Conservation (phyloP, 2,113 vertebrate genomes). For the Alligator sinensis region DNA sequence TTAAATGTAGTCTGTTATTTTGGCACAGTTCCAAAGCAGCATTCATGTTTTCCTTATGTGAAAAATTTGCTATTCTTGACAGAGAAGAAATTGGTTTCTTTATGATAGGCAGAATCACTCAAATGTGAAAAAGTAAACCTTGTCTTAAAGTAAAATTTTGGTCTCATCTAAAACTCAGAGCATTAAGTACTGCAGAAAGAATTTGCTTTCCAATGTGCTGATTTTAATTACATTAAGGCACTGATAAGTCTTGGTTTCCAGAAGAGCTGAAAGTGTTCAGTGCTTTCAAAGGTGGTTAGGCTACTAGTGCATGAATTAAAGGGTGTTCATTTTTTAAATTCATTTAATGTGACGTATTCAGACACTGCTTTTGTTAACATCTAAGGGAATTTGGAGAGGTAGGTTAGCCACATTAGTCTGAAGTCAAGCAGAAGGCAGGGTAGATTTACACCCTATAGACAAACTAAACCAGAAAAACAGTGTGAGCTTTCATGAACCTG, state of each 20-base stretch:
- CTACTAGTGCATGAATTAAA: background rate
- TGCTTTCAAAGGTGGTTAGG: background rate
- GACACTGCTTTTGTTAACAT: background rate
- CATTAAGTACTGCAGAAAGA: background rate
- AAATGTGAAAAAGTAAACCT: too few species aligned
- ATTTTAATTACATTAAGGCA: background rate
- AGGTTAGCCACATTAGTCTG: background rate
- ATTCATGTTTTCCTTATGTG: constrained; percentile 11
- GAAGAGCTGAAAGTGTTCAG: background rate
- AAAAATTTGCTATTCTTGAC: constrained; percentile 6
- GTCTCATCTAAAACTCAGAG: background rate
- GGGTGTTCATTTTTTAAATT: background rate
- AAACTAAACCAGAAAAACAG: too few species aligned
- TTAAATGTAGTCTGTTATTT: background rate
- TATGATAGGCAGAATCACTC: background rate
- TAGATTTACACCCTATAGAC: too few species aligned
- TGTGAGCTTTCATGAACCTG: too few species aligned
- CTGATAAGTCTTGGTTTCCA: background rate
- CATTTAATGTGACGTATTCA: background rate
- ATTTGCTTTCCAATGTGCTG: background rate
- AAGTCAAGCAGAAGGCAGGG: too few species aligned
- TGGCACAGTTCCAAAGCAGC: constrained; percentile 8
- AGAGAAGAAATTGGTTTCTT: constrained; percentile 23
- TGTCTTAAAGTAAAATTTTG: background rate
- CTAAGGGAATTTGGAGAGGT: background rate